These are phyloP conservation scores for Cerastis leucographa DNA, from an alignment of 2,888 invertebrate genomes.

Conservation along the genomic window DNA sequence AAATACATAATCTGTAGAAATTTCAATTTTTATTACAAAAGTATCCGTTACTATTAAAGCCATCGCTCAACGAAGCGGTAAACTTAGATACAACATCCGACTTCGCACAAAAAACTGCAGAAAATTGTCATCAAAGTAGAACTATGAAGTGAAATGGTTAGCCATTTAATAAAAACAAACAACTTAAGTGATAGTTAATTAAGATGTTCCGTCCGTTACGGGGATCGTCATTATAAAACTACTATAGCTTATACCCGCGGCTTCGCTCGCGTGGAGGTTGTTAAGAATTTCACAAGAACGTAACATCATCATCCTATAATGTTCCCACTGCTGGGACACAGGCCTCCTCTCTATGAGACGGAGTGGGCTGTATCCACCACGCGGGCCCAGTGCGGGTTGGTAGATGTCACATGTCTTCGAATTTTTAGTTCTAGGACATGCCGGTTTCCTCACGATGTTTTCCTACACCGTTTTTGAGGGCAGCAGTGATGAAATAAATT, in stretches of 20 bases:
- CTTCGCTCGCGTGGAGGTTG: neutral
- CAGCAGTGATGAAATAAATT: too few species aligned
- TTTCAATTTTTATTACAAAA: too few species aligned
- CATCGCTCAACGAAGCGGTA: constrained; percentile 16
- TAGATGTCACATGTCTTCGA: too few species aligned
- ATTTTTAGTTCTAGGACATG: too few species aligned
- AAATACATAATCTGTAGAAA: too few species aligned
- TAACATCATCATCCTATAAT: too few species aligned
- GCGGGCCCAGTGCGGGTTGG: too few species aligned
- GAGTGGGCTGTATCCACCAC: too few species aligned
- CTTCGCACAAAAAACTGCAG: constrained; percentile 22
- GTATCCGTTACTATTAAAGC: constrained; percentile 12
- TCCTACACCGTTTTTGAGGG: too few species aligned
- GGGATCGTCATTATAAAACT: constrained; percentile 42
- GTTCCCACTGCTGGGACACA: too few species aligned
- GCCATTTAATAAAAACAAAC: constrained; percentile 38
- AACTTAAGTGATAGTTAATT: constrained; percentile 38
- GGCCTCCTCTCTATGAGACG: too few species aligned
- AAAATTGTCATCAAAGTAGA: constrained; percentile 31
- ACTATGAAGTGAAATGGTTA: constrained; percentile 38
- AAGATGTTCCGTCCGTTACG: constrained; percentile 51
- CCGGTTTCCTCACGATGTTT: too few species aligned
- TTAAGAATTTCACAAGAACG: neutral
- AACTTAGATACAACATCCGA: constrained; percentile 19
- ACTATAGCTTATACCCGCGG: neutral